A percentile compares a stretch with the other conserved stretches of the same genome.
Conservation (phyloP, 2,888 invertebrate genomes). For the Pachydiplax longipennis region DNA sequence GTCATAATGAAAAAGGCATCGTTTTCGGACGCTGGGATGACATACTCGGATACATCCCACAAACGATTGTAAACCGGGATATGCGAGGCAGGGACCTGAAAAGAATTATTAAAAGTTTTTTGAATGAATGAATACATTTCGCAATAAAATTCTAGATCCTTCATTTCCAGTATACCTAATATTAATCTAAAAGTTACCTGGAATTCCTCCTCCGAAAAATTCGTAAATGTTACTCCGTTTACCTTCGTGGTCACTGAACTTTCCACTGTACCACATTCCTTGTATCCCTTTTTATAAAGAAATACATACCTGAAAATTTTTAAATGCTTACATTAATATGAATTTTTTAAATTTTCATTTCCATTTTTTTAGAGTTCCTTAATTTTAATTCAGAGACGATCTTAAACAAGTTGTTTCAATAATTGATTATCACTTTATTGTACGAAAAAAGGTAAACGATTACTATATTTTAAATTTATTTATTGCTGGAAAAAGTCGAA, state of each 20-base stretch:
- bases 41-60: conserved; percentile 63
- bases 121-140: too few relatives aligned
- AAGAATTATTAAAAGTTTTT: not conserved
- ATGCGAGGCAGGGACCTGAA: not conserved
- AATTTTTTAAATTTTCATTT: too few relatives aligned
- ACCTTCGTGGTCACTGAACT: not conserved
- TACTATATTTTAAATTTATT: not conserved
- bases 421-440: not conserved
- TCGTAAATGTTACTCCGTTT: not conserved
- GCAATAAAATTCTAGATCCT: too few relatives aligned
- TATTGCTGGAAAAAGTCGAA: too few relatives aligned
- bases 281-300: not conserved
- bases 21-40: conserved; percentile 62
- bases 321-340: too few relatives aligned
- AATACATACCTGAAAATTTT: not conserved
- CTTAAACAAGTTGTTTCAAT: too few relatives aligned
- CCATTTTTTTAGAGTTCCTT: too few relatives aligned
- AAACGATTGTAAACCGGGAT: conserved; percentile 53
- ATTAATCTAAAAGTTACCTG: not conserved
- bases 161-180: too few relatives aligned
- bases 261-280: not conserved
- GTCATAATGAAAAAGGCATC: conserved; percentile 64
- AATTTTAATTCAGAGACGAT: too few relatives aligned
- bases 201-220: not conserved
- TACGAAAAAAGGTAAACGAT: not conserved